Percentiles rank a stretch among this genome's conserved stretches.
Conservation (phyloP, 2,888 invertebrate species). For the Orthosia cruda region DNA sequence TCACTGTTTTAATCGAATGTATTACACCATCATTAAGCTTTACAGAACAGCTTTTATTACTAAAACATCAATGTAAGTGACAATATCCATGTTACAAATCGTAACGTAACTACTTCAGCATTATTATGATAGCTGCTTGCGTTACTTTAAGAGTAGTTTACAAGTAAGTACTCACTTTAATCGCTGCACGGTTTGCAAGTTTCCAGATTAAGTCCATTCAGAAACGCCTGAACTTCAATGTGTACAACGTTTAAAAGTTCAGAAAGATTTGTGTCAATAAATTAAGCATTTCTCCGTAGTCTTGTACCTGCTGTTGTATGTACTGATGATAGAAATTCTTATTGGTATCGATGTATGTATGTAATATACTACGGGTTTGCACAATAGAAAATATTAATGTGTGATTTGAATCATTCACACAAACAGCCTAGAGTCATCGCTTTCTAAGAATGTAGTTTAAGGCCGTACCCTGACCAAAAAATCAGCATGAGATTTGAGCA, state of each 20-base stretch:
- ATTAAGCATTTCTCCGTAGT: not conserved
- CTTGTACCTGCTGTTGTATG: not conserved
- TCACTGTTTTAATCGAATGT: not conserved
- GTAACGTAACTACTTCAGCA: not conserved
- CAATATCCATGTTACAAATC: not conserved
- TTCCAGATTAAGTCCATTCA: not conserved
- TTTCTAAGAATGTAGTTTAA: not conserved
- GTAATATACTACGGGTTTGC: not conserved
- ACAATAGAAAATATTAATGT: not conserved
- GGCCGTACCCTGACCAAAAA: too few relatives aligned
- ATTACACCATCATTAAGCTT: not conserved
- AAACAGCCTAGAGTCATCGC: not conserved
- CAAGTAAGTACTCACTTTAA: not conserved
- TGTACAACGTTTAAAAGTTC: not conserved
- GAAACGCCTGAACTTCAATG: not conserved
- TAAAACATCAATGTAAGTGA: not conserved
- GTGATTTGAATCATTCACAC: not conserved
- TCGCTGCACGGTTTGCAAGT: slow-evolving; percentile 13
- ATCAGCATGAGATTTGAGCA: too few relatives aligned
- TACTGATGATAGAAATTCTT: not conserved
- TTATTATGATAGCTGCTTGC: slow-evolving; percentile 4
- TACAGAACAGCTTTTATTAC: not conserved
- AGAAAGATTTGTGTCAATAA: not conserved
- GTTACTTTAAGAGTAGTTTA: not conserved
- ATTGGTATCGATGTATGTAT: not conserved